Evolutionary conservation across 2,888 invertebrate species (phyloP).

Genomic region (Volucella zonaria): DNA sequence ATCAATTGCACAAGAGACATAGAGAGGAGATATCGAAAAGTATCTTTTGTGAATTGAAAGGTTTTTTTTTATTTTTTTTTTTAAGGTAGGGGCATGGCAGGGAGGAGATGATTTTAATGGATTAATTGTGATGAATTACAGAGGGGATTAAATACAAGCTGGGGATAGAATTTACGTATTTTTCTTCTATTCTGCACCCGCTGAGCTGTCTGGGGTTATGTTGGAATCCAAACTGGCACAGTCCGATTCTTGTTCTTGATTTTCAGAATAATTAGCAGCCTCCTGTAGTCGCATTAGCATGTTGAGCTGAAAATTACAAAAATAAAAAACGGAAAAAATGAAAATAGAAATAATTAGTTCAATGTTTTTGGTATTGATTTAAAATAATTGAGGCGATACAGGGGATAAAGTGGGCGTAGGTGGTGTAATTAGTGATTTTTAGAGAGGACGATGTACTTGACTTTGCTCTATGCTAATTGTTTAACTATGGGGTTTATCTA

Average conservation of each 20-base stretch:
- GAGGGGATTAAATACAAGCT: neutral
- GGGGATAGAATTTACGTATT: conserved; percentile 5
- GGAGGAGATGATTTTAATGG: conserved; percentile 3
- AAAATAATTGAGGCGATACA: neutral
- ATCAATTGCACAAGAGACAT: conserved; percentile 44
- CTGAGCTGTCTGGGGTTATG: conserved; percentile 88
- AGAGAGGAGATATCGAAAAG: conserved; percentile 25
- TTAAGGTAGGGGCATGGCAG: neutral
- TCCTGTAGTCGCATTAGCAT: conserved; percentile 98
- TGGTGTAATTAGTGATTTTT: neutral
- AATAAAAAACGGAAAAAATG: neutral
- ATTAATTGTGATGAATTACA: conserved; percentile 30
- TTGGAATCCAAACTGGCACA: conserved; percentile 92
- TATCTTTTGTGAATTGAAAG: conserved; percentile 12
- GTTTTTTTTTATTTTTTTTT: conserved; percentile 1
- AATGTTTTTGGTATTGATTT: neutral
- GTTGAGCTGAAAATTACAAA: conserved; percentile 87
- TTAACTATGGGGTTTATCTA: too few relatives aligned
- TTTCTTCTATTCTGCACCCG: conserved; percentile 80
- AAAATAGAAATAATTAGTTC: conserved; percentile 12
- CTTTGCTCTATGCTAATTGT: neutral
- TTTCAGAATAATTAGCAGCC: conserved; percentile 95
- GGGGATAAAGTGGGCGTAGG: neutral
- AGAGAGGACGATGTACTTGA: neutral
- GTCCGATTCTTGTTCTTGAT: conserved; percentile 95